Evolutionary conservation across 2,888 invertebrate genomes (phyloP), one percentile per base, ranked within the genome.

Genomic region (Pyrrhosoma nymphula): DNA sequence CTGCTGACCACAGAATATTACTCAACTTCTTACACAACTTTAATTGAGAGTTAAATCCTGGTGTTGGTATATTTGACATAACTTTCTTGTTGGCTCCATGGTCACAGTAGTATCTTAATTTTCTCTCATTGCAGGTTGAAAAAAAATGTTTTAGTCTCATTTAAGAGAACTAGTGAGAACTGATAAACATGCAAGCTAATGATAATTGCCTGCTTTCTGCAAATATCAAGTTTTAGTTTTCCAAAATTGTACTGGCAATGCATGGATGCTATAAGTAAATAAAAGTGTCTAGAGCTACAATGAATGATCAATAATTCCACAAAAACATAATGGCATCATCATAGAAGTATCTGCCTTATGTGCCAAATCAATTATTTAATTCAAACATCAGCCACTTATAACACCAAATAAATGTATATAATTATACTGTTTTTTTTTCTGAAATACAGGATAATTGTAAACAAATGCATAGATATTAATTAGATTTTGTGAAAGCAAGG

Each of bases 401-500:
- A 95, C 69, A 90, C 75, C 23, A 95, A 56, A 47, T 95, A 95
- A 95, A 63, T 90, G 23, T 82, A 56, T 47, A 26, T n/a, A 95
- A 90, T 90, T 56, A 56, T 90, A 90, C 75, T 95, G 47, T 56
- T 75, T 39, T 95, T 95, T 90, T 56, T 75, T 90, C 90, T 56
- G 88, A 88, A 95, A 95, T 39, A 88, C 63, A 88, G 90, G 69
- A 88, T 95, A 75, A 75, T 95, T 20, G 23, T 90, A 95, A 93
- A 88, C 3, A 60, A 56, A 88, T 60, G 90, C 88, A 69, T n/a
- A 63, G 30, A 95, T 88, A 95, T 30, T 91, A 91, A 69, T 23
- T 60, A 89, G 88, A 56, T 95, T 95, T 95, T 88, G 95, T 95
- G 90, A 95, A 90, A 75, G 90, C 88, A 95, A 95, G 95, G 95